phyloP scores from a whole-genome alignment of 1,140 invertebrate genomes.

The Macrobrachium rosenbergii region DNA sequence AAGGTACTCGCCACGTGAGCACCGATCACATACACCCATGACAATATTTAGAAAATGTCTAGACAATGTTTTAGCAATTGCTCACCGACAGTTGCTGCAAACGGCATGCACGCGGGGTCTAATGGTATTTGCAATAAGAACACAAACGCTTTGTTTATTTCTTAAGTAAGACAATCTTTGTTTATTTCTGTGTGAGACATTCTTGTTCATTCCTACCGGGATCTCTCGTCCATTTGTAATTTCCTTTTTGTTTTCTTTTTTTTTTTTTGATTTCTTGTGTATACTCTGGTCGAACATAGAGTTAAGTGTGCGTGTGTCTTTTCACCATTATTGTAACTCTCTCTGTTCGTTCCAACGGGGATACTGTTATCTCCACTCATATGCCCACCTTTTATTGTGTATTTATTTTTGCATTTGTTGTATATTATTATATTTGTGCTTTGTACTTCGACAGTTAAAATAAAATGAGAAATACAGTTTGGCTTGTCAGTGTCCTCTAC shows the following conservation, averaged over 20 bases:
- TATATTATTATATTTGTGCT: conserved; percentile 49
- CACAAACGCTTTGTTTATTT: no score
- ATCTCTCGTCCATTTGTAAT: not conserved
- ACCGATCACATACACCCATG: no score
- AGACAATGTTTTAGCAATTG: no score
- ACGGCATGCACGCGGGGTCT: no score
- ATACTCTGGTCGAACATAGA: conserved; percentile 4
- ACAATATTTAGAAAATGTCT: no score
- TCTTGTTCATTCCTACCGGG: not conserved
- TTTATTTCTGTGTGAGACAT: no score
- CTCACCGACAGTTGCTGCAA: no score
- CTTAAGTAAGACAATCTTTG: no score
- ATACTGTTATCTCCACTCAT: not conserved
- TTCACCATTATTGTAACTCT: not conserved
- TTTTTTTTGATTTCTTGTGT: conserved; percentile 17
- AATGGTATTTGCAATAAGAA: no score
- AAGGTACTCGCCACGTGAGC: no score
- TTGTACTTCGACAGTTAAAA: conserved; percentile 42
- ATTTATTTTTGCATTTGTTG: conserved; percentile 54
- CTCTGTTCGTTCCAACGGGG: conserved; percentile 8
- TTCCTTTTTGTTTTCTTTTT: not conserved
- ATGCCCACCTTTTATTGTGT: conserved; percentile 19
- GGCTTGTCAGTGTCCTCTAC: no score
- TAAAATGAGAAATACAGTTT: conserved; percentile 9
- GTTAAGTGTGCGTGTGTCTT: not conserved